Conservation (phyloP, 2,797 vertebrate species). For the Urocyon cinereoargenteus region DNA sequence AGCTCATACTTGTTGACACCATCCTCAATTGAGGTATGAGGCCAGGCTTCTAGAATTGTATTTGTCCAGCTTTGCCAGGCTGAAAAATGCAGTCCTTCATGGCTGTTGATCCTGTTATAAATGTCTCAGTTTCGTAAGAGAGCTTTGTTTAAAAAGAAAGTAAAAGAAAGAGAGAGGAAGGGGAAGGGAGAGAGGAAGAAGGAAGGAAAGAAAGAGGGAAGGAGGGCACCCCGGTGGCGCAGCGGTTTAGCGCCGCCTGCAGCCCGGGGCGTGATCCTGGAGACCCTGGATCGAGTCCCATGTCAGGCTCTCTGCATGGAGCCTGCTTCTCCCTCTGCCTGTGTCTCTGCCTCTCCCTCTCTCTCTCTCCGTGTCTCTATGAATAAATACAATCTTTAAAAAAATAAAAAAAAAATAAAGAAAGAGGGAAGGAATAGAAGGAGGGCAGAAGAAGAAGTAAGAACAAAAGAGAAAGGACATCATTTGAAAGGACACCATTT, state of each 20-base stretch:
- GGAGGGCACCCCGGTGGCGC: background rate
- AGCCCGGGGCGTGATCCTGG: no score
- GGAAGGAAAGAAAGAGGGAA: background rate
- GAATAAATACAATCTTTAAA: no score
- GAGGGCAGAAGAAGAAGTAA: background rate
- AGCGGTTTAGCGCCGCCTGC: no score
- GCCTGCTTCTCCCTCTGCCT: no score
- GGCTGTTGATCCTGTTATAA: conserved; percentile 32
- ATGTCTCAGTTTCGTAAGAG: conserved; percentile 23
- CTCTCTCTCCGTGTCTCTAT: no score
- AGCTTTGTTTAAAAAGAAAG: conserved; percentile 23
- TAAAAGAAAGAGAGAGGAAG: background rate
- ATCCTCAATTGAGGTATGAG: background rate
- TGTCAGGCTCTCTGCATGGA: no score
- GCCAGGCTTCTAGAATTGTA: conserved; percentile 40
- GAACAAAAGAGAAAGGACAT: background rate
- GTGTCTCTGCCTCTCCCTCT: no score
- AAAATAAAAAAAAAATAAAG: background rate
- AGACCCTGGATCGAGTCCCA: no score
- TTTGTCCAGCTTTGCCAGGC: conserved; percentile 34
- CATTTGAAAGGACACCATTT: background rate
- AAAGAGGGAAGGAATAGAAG: fast-evolving
- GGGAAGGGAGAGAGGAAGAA: background rate
- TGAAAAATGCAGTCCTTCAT: conserved; percentile 66
- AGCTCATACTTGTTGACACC: conserved; percentile 62